Evolutionary conservation across 2,888 invertebrate species (phyloP), one percentile per base, ranked within the genome.

Genomic region (Emmelina monodactyla): DNA sequence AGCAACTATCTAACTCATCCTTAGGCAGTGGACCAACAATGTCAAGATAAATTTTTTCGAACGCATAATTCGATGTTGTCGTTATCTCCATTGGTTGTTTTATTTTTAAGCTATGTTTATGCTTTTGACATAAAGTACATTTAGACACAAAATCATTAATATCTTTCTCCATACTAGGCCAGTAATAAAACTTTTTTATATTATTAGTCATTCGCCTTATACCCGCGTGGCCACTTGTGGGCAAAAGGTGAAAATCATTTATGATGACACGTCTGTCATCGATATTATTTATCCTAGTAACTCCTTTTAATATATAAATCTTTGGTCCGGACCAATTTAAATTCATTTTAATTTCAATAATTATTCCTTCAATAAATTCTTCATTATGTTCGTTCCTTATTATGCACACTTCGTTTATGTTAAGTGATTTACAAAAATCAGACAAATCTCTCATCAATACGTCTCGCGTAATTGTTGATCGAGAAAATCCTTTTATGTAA

Each of bases 61-160:
- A 42, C 2, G 41, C 35, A 6, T 32, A 22, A 6, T 30, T 9
- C 5, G 40, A 30, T 14, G 41, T 44, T 11, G 38, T 32, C 9
- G 40, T 37, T 14, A 40, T 36, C 2, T 12, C 13, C 37, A 40
- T 36, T 10, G 37, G 40, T 22, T 38, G 34, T 25, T 36, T 38
- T n/a, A 22, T 28, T 9, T 11, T 16, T n/a, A 25, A 13, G 3
- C 28, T 29, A 31, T 37, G 25, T 29, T 42, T 46, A 32, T 41
- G 35, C 28, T 13, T 35, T 34, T 42, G 43, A 32, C 41, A 48
- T 14, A 33, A 36, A 4, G 15, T 16, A 22, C 48, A 46, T 29
- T 34, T 40, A n/a, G 31, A 16, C 2, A 46, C 41, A 35, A 29
- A 48, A 1, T 30, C 29, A n/a, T 11, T 34, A 4, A 48, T 37